These are phyloP conservation scores for Ginglymostoma cirratum DNA, from an alignment of 2,113 vertebrate species.

Conservation along the genomic window DNA sequence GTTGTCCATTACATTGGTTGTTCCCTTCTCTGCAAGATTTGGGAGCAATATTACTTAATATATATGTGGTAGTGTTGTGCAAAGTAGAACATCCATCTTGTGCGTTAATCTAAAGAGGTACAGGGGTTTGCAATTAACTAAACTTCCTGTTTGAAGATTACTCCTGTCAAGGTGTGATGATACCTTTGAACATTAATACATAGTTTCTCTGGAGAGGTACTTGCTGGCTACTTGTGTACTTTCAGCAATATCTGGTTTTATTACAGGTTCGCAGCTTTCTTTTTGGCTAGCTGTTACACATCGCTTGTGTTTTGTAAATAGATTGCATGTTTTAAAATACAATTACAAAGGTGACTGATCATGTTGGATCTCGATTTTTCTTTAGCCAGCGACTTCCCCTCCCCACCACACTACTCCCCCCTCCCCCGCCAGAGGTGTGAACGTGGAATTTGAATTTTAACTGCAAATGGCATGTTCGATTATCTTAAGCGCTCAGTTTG, in stretches of 20 bases:
- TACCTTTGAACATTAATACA: background rate
- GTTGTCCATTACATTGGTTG: too few relatives aligned
- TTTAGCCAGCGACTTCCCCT: too few relatives aligned
- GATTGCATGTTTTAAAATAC: background rate
- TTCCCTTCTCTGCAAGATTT: background rate
- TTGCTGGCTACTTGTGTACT: background rate
- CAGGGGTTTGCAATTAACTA: background rate
- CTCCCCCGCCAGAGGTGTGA: background rate
- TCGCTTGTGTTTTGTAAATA: background rate
- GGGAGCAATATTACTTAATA: background rate
- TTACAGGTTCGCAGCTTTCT: background rate
- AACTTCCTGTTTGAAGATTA: background rate
- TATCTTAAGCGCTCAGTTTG: background rate
- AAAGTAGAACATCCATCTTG: background rate
- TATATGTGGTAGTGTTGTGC: background rate
- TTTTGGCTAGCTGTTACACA: background rate
- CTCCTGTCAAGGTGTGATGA: background rate
- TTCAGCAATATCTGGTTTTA: background rate
- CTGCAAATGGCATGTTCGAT: background rate
- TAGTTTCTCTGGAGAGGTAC: background rate
- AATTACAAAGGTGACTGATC: background rate
- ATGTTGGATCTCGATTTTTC: background rate
- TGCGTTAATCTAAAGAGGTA: background rate
- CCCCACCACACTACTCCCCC: too few relatives aligned
- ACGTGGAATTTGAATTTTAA: background rate